Evolutionary conservation across 2,113 vertebrate genomes (phyloP), one percentile per base, ranked within the genome.

Genomic region (Catharus fuscescens): DNA sequence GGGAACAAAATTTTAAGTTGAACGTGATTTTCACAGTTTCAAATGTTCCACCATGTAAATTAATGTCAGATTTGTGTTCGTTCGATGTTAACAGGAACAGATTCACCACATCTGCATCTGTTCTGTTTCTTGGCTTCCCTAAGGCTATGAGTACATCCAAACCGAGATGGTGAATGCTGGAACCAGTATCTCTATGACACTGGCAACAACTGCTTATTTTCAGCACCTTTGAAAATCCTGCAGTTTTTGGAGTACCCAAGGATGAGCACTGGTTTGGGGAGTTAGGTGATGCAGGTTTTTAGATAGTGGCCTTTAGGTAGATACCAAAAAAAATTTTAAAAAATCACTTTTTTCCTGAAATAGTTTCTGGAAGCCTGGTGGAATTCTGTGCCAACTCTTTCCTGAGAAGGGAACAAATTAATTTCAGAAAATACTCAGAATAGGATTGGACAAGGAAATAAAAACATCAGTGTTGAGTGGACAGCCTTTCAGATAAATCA

Each of bases 1-100:
- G 48, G 44, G 20, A 82, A 48, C 5, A 80, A 60, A 88, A 31
- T 28, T 73, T 74, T 47, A 42, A 59, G n/a, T 74, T 18, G 54
- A 72, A 85, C 1, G 6, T 54, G 45, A 32, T 65, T 92, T 95
- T 79, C 74, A 87, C 36, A 82, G 45, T 54, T 89, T 95, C 54
- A 76, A 1, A 62, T 85, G 50, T 77, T 90, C 65, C 3, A 8
- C 50, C 40, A 4, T 78, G 24, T 69, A 50, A 85, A 34, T 54
- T 28, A 79, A 72, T 66, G 61, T 29, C 53, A 62, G 62, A 78
- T 13, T 65, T 1, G 0, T 61, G 61, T 53, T 77, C 0, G 0
- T 73, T 93, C 45, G 32, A 19, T 74, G 65, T 74, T 74, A 81
- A 44, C 28, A 79, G 62, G 29, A 85, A 38, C 7, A 61, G 70